Base-by-base conservation (phyloP, 2,797 vertebrate species). In the Sebastes umbrosus region DNA sequence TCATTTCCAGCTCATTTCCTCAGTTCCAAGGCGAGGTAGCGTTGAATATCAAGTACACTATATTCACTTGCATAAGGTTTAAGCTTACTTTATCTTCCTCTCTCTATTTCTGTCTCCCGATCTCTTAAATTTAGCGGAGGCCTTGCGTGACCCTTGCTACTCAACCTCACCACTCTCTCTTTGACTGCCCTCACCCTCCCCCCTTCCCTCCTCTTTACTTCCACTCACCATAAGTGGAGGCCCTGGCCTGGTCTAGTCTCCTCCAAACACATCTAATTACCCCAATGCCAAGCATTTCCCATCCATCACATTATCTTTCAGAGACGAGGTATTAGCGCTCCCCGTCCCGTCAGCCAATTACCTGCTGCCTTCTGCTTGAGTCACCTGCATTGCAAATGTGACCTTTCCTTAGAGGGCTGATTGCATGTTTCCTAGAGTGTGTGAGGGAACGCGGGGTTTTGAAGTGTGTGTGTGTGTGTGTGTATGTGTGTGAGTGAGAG, bases 361-460 rank as follows among this genome's bases (percentile, higher is more conserved):
- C 97, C 96, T 96, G 93, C 94, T 90, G 94, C 96, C 93, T 96
- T 94, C 94, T 94, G 87, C 86, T 90, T 79, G 92, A 96, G 96
- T 97, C 97, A 95, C 95, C 95, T 95, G 93, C 95, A 97, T 98
- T 97, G 97, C 97, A 98, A 98, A 99, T 98, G 97, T 99, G 98
- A 99, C 98, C 98, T 99, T 99, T 99, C 91, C 94, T 94, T 96
- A 93, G 94, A 91, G 95, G 95, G 95, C 96, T 97, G 97, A 99
- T 96, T 97, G 96, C 95, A 94, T 96, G 96, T 96, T 96, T 96
- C 96, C 95, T 86, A 95, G 94, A 95, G 95, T 92, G 96, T 95
- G 93, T 94, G 88, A 82, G 78, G 83, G 84, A 87, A 87, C 34
- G 43, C 43, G 14, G 32, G 63, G 16, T 88, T 87, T 86, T 84